Base-by-base conservation (phyloP, 2,888 invertebrate genomes). In the Drosophila flavopinicola region DNA sequence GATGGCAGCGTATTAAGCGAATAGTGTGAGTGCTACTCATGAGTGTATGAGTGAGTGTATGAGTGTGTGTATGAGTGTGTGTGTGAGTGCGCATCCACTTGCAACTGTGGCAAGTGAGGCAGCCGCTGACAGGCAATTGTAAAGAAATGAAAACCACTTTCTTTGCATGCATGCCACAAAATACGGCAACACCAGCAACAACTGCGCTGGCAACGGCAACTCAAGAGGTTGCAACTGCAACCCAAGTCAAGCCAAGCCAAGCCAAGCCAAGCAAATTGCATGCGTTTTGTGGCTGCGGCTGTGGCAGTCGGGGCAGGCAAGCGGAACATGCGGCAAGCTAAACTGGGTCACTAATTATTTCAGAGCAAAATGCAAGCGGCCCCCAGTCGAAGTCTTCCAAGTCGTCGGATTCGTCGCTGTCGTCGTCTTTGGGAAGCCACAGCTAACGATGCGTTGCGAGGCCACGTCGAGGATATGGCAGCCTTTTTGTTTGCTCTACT, bases 141-240 rank as follows among this genome's bases (percentile, higher is more conserved):
- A 77, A 88, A 85, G 80, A 89, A 89, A 88, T 88, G 88, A 87
- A 90, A 89, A 89, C 89, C 89, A 89, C 90, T 89, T 89, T 89
- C 89, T 89, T 89, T 82, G 78, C 78, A 87, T 76, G 80, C 75
- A 77, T 76, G 80, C 83, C 82, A 75, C 88, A 78, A 80, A 75
- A 75, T 78, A 85, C 86, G 75, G 78, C 80, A 70, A 75, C 79
- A 75, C 73, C 70, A 65, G 65, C 79, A 72, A 42, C 77, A 63
- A 11, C 52, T 20, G 27, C 35, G 38, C 25, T 15, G 6, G 15
- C 35, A 45, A 11, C 42, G 15, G 15, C 47, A n/a, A 17, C 10
- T 15, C 56, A 49, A 64, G 33, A 49, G 20, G 15, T 32, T 37
- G 38, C 67, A 66, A 56, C 65, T 74, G 75, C 67, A 75, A 82